Base-by-base conservation (phyloP, 2,797 vertebrate genomes). In the Glossophaga mutica region DNA sequence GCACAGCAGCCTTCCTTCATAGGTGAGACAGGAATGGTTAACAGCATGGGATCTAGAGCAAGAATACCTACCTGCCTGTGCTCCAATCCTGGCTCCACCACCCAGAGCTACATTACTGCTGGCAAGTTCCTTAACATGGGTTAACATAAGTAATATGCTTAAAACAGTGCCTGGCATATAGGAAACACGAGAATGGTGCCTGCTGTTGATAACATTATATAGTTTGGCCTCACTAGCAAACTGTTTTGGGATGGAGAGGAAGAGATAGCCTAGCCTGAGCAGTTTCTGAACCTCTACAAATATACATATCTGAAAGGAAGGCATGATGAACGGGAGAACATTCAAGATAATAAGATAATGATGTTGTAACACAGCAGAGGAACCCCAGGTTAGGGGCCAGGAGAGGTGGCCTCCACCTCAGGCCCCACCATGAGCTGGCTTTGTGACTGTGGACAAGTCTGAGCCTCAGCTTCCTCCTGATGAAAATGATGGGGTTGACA, bases 41-140 rank as follows among this genome's bases (percentile, higher is more conserved):
- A 73, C 48, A 52, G 76, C 32, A 48, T 0, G 1, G 15, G 7
- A 57, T 62, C 70, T 11, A 52, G 22, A 78, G n/a, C 2, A 16
- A 68, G n/a, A n/a, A n/a, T n/a, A 15, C 67, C n/a, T 37, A 52
- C n/a, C 22, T 8, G 3, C 29, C 37, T 65, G 32, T n/a, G 34
- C 67, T 87, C 57, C 57, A 37, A 44, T 21, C 29, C 42, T 73
- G 57, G 79, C 19, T 26, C 55, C 3, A 18, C 8, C 29, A 22
- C 46, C n/a, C n/a, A 39, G n/a, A 55, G 46, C 39, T 37, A 15
- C 21, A 0, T 0, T 73, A 88, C 46, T 50, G 67, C 37, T 14
- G 39, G 62, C 59, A 89, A 83, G 29, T 52, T 83, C 79, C 70
- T 95, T 78, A 76, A 93, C 29, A 12, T 46, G 22, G 89, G 65